Conservation (phyloP, 2,797 vertebrate genomes). For the Paguma larvata region DNA sequence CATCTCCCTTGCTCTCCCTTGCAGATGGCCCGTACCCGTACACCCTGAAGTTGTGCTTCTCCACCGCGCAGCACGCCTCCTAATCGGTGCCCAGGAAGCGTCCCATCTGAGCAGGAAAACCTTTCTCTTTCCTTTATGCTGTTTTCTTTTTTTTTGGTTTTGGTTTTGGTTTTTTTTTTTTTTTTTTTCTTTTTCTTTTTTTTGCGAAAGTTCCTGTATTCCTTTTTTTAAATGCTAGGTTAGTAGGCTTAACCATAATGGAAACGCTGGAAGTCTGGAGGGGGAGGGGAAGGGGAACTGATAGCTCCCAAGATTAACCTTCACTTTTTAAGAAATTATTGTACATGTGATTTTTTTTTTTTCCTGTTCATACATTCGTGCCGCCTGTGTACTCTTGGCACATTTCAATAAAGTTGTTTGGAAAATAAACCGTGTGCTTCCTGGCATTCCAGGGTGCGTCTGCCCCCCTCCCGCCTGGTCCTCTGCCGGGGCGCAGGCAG, state of each 20-base stretch:
- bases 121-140: slow-evolving; percentile 73
- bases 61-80: slow-evolving; percentile 95
- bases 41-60: slow-evolving; percentile 97
- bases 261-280: slow-evolving; percentile 77
- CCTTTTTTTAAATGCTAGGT: slow-evolving; percentile 76
- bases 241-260: slow-evolving; percentile 83
- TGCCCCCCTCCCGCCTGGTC: neutral
- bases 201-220: slow-evolving; percentile 72
- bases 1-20: neutral
- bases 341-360: slow-evolving; percentile 84
- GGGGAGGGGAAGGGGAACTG: slow-evolving; percentile 76
- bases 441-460: neutral
- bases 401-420: slow-evolving; percentile 88
- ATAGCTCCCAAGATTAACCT: slow-evolving; percentile 79
- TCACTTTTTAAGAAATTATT: slow-evolving; percentile 84
- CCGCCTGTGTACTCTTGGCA: slow-evolving; percentile 83
- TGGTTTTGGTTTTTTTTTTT: neutral
- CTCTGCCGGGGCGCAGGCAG: neutral
- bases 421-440: slow-evolving; percentile 74
- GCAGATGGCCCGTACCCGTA: slow-evolving; percentile 96
- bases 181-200: neutral
- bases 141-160: neutral
- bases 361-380: slow-evolving; percentile 83
- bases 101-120: slow-evolving; percentile 71
- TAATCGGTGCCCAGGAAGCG: slow-evolving; percentile 85